Evolutionary conservation across 2,888 invertebrate genomes (phyloP).

Genomic region (Baccha elongata): DNA sequence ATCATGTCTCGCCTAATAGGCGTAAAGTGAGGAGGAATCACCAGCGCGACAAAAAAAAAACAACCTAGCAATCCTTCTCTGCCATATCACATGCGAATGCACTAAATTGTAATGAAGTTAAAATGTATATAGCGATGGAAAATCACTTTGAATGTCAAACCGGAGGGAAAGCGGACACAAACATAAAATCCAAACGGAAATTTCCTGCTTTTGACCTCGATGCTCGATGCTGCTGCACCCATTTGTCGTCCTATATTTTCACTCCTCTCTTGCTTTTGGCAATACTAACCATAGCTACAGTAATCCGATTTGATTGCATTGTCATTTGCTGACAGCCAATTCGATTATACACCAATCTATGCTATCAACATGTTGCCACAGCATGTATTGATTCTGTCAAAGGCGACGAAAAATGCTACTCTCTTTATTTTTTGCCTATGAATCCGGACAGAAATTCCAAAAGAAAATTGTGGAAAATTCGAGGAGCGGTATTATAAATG

Average conservation of each 20-base stretch:
- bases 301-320: slow-evolving; percentile 49
- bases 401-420: slow-evolving; percentile 31
- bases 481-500: slow-evolving; percentile 63
- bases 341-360: slow-evolving; percentile 28
- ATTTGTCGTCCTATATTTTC: slow-evolving; percentile 47
- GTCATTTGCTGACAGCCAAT: slow-evolving; percentile 48
- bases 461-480: slow-evolving; percentile 41
- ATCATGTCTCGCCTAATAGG: slow-evolving; percentile 69
- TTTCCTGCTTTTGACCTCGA: slow-evolving; percentile 55
- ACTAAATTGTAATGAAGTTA: slow-evolving; percentile 37
- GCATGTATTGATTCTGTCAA: slow-evolving; percentile 50
- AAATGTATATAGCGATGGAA: slow-evolving; percentile 19
- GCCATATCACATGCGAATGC: slow-evolving; percentile 3
- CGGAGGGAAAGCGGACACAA: slow-evolving; percentile 39
- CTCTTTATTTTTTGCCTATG: slow-evolving; percentile 25
- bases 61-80: not conserved
- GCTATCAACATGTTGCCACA: slow-evolving; percentile 67
- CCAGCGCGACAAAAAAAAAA: slow-evolving; percentile 38
- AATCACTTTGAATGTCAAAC: slow-evolving; percentile 44
- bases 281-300: slow-evolving; percentile 3
- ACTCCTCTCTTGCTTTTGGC: not conserved
- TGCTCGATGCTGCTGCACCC: slow-evolving; percentile 42
- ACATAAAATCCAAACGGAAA: slow-evolving; percentile 30
- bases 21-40: slow-evolving; percentile 62
- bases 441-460: slow-evolving; percentile 47